Evolutionary conservation across 2,888 invertebrate genomes (phyloP), one percentile per base, ranked within the genome.

Genomic region (Catocala nupta): DNA sequence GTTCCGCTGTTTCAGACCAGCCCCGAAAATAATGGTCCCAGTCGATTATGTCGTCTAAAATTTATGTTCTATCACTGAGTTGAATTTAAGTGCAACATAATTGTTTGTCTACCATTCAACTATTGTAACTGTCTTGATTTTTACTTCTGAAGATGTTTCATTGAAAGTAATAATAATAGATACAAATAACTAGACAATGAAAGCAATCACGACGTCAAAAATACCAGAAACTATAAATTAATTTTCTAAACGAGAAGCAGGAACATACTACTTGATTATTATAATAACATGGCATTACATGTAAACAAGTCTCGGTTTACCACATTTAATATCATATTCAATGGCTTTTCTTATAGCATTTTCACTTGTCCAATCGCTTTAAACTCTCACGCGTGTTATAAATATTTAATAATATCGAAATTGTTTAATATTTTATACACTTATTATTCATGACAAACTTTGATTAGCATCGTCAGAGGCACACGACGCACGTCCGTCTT

Each of bases 401-500:
- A 72, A 65, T 63, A 70, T 62, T 57, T 59, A 69, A 77, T 78
- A 78, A 73, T 79, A 80, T 80, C 68, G 70, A 78, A 80, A 78
- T 73, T 71, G 67, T 77, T 84, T 75, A 72, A 75, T 78, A 79
- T 81, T 81, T 78, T 75, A 71, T 66, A 47, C 65, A 72, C 73
- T 90, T 89, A 68, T 73, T 86, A 91, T 90, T 87, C 90, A 84
- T 73, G 69, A 73, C 66, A 83, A 77, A 78, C 78, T 81, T 75
- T 81, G 81, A 86, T 85, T 86, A 78, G 78, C 84, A 87, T 83
- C 82, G 77, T 77, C 78, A 77, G 81, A 80, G 89, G 93, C 93
- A 93, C 93, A 91, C 92, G 93, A 89, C 93, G 64, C 91, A 92
- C 92, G 93, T 91, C 88, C 86, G 84, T 79, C 81, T 80, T 11